phyloP scores from a whole-genome alignment of 92 coral and sea anemone species.

The Epizoanthus ramosus region DNA sequence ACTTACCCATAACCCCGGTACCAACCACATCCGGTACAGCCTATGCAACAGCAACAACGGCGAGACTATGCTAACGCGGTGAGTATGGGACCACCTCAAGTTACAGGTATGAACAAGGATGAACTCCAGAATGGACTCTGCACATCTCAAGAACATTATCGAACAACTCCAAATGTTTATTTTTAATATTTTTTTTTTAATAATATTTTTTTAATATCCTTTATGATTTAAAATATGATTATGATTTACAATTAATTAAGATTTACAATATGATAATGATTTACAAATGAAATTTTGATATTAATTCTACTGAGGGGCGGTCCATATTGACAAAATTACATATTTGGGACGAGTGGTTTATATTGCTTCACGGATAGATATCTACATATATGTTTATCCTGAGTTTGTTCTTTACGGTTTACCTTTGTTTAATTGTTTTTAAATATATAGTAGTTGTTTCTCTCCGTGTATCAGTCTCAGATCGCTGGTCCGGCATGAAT shows the following conservation, averaged over 20 bases:
- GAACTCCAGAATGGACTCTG: background rate
- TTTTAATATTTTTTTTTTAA: too few relatives aligned
- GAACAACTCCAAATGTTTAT: constrained; percentile 35
- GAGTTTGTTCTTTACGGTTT: background rate
- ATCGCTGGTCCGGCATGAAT: too few relatives aligned
- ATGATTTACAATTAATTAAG: too few relatives aligned
- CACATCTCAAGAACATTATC: constrained; percentile 6
- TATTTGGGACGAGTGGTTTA: background rate
- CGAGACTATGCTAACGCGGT: constrained; percentile 5
- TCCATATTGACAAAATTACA: too few relatives aligned
- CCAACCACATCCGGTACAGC: background rate
- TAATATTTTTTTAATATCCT: too few relatives aligned
- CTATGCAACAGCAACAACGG: background rate
- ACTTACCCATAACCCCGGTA: background rate
- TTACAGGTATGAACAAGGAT: too few relatives aligned
- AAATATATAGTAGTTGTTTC: constrained; percentile 8
- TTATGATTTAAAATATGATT: too few relatives aligned
- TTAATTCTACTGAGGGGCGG: too few relatives aligned
- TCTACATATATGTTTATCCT: background rate
- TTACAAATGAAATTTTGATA: too few relatives aligned
- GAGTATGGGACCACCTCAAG: background rate
- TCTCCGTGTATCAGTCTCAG: background rate
- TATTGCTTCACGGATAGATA: background rate
- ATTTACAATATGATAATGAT: too few relatives aligned
- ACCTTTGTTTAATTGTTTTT: background rate